Base-by-base conservation (phyloP, 2,888 invertebrate genomes). In the Lepidonotus clava region DNA sequence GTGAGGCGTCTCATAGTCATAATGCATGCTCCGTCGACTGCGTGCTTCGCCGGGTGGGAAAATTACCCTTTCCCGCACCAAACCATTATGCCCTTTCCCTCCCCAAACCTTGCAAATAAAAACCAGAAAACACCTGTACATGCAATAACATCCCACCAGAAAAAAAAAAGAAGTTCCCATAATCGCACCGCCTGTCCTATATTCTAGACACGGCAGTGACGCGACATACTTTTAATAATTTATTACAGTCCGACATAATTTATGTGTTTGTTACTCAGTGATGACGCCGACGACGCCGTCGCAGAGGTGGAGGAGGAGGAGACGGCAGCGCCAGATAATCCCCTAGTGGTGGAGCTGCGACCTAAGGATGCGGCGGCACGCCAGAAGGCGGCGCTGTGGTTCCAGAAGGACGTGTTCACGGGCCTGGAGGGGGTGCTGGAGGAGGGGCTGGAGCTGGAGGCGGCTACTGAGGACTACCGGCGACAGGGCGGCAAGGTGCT, bases 341-440 rank as follows among this genome's bases (percentile, higher is more conserved):
- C 94, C 34, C 90, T 95, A 34, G 88, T 95, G 1, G 91, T 94
- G 36, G 93, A 93, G 84, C 88, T 94, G 41, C 92, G 91, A 83
- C 88, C 91, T 38, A 89, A 90, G 86, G 89, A 91, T n/a, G 90
- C 88, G 36, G 91, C 90, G 38, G 89, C 88, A n/a, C 83, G 90
- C 36, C 87, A 90, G 41, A 93, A 93, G 87, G 91, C 93, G 1
- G 91, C 92, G 24, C 90, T 90, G 86, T 95, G 95, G 95, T 95
- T 95, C 87, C 92, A 91, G 87, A 93, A 93, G 91, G 93, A 40
- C 11, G 51, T 21, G 14, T 51, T 51, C 51, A 51, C 51, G 6
- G 41, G 5, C 1, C 2, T 80, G n/a, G 21, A 18, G n/a, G 80
- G 24, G 1, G 51, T 46, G 28, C 46, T 46, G 51, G 80, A 80